Evolutionary conservation across 2,888 invertebrate species (phyloP).

Genomic region (Andricus quercusramuli): DNA sequence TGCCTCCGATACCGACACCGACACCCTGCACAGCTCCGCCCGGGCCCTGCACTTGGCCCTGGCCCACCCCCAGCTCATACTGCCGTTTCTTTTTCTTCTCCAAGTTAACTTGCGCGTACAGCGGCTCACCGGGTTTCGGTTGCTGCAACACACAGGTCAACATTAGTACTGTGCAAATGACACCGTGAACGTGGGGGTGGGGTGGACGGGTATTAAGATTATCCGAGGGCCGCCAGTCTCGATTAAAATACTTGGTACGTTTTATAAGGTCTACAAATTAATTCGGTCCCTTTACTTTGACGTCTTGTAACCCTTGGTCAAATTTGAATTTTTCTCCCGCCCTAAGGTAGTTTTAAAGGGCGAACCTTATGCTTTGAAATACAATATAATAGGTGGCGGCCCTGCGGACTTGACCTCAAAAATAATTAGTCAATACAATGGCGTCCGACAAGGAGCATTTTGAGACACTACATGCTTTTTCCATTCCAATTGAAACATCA

Average conservation of each 20-base stretch:
- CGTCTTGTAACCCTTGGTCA: no score
- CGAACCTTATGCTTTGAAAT: no score
- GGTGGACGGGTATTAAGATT: conserved; percentile 39
- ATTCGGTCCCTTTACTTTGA: no score
- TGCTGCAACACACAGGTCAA: conserved; percentile 78
- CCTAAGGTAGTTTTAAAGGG: no score
- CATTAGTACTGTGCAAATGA: conserved; percentile 58
- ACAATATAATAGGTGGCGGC: no score
- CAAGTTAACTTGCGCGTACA: conserved; percentile 84
- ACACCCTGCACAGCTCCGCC: conserved; percentile 58
- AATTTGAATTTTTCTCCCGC: no score
- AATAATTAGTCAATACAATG: no score
- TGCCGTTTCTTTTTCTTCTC: conserved; percentile 82
- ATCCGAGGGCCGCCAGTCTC: conserved; percentile 28
- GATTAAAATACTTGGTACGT: conserved; percentile 26
- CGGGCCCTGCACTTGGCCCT: conserved; percentile 63
- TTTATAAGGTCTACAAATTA: background rate
- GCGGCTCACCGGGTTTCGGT: conserved; percentile 82
- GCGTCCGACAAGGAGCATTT: no score
- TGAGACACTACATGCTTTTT: no score
- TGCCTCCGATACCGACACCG: conserved; percentile 57
- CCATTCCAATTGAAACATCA: no score
- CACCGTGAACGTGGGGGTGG: conserved; percentile 50
- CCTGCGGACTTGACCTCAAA: no score
- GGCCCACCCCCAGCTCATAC: conserved; percentile 76